Base-by-base conservation (phyloP, 2,113 vertebrate genomes). In the Trematomus loennbergii region DNA sequence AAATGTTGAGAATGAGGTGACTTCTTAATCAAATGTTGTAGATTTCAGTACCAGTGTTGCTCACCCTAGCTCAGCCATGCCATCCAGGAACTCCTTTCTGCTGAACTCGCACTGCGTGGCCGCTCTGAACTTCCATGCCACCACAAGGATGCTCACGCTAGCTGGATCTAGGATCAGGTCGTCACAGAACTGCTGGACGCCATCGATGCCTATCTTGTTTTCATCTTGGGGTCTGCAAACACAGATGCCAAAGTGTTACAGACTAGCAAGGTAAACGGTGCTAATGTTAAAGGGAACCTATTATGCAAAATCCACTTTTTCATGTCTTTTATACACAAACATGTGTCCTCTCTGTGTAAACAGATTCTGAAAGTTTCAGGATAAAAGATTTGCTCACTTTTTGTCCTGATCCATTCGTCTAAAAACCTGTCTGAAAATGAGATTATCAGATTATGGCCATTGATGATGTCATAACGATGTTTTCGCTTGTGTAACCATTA, bases 21-120 rank as follows among this genome's bases (percentile, higher is more conserved):
- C 46, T 8, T 22, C 49, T 36, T 57, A n/a, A 57, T 62, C 33
- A 63, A n/a, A 72, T 25, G 20, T 9, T 54, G 36, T 20, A 25
- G 9, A 45, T 53, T 61, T 69, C 53, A 57, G 53, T 36, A 12
- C 20, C n/a, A 4, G n/a, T 18, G 62, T 45, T 69, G 91, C 96
- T 95, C 83, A 98, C 98, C 97, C 97, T 9, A 99, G 91, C 53
- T 99, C 97, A 45, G 95, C 91, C 97, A 99, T 98, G 86, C 98
- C 97, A 17, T 98, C 97, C 76, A 98, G 36, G 93, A 99, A 99
- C 84, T 98, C 98, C 81, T 97, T 98, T 92, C 95, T 97, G 95
- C 96, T 98, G 91, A 99, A 99, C 94, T 99, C 97, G 89, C 98
- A 99, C 18, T 99, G 98, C 9, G 97, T 99, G n/a, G 97, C 96